Percentiles rank a stretch among this genome's conserved stretches.
Conservation (phyloP, 2,113 vertebrate species). For the Malurus elegans region DNA sequence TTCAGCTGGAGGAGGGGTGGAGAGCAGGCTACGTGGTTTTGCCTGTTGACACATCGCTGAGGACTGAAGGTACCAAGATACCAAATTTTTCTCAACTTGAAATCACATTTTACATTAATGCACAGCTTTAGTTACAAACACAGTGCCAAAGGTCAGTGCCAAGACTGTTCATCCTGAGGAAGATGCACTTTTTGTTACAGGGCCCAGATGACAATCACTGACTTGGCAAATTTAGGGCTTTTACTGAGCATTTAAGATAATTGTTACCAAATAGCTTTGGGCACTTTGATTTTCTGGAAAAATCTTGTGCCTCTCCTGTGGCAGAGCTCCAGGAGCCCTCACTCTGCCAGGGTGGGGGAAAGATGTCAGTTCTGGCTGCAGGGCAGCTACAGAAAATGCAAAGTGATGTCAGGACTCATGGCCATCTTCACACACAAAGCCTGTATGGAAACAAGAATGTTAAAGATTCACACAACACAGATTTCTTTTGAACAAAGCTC, state of each 20-base stretch:
- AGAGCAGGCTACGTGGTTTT: neutral
- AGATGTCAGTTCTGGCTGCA: neutral
- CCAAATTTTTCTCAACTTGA: neutral
- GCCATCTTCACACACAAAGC: neutral
- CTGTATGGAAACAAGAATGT: neutral
- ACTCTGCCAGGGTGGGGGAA: fast-evolving
- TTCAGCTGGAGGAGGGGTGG: neutral
- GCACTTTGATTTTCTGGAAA: neutral
- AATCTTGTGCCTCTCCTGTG: neutral
- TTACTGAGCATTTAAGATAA: neutral
- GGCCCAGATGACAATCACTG: neutral
- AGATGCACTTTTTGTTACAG: neutral
- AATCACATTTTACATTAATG: neutral
- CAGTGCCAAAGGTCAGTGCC: neutral
- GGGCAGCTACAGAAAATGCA: neutral
- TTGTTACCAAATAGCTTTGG: neutral
- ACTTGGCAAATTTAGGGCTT: neutral
- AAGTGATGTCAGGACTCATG: neutral
- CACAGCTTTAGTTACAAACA: neutral
- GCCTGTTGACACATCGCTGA: neutral
- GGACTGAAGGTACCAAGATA: neutral
- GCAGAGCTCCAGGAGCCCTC: neutral
- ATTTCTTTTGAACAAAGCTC: neutral
- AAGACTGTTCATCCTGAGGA: neutral
- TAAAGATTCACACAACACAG: neutral